Evolutionary conservation across 2,888 invertebrate genomes (phyloP).

Genomic region (Dicranocentrus wangi): DNA sequence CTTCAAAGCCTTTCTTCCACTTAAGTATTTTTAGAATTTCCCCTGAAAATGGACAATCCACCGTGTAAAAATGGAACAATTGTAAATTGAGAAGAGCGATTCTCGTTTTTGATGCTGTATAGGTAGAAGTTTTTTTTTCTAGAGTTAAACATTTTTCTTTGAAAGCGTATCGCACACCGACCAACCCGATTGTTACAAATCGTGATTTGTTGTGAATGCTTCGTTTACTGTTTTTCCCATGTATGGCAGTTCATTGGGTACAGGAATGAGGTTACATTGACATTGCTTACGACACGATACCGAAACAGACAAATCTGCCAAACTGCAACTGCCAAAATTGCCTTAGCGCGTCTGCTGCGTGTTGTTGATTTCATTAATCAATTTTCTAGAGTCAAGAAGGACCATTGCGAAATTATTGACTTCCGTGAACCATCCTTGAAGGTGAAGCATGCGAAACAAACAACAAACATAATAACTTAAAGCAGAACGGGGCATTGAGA

Average conservation of each 20-base stretch:
- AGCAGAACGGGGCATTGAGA: too few relatives aligned
- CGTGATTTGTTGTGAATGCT: constrained; percentile 34
- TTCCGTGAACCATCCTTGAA: too few relatives aligned
- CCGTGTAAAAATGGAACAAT: constrained; percentile 20
- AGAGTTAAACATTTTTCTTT: neutral
- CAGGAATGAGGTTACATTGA: constrained; percentile 18
- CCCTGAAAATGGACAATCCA: constrained; percentile 12
- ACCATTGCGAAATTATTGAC: too few relatives aligned
- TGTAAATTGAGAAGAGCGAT: constrained; percentile 9
- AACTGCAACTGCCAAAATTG: neutral
- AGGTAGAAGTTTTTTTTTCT: too few relatives aligned
- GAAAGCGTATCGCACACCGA: neutral
- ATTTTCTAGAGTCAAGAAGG: too few relatives aligned
- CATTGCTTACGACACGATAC: too few relatives aligned
- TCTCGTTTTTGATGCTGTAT: neutral
- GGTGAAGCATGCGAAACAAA: too few relatives aligned
- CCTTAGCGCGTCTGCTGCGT: neutral
- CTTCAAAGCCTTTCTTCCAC: too few relatives aligned
- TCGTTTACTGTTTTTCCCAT: constrained; percentile 35
- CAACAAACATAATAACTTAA: too few relatives aligned
- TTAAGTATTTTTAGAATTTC: neutral
- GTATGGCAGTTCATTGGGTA: constrained; percentile 6
- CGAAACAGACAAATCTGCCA: too few relatives aligned
- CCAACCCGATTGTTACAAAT: constrained; percentile 26
- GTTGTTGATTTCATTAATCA: neutral